Base-by-base conservation (phyloP, 2,113 vertebrate species). In the Arizona elegans region DNA sequence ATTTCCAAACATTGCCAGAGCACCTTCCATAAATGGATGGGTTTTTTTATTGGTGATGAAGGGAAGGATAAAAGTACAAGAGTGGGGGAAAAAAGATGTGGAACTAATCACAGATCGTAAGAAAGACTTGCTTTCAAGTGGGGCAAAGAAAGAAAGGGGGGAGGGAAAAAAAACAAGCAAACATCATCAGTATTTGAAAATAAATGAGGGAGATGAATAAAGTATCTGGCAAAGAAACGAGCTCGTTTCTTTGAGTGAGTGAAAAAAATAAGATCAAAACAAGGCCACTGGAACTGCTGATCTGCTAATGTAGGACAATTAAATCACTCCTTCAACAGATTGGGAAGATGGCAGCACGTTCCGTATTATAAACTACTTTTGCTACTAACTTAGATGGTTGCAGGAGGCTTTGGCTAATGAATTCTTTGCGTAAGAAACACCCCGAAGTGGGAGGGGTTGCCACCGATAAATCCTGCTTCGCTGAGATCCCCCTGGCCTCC, bases 401-500 rank as follows among this genome's bases (percentile, higher is more conserved):
- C 13, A 17, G 65, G n/a, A 75, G 2, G n/a, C 65, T 75, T 75
- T 33, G 29, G 65, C 65, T 75, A 33, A 15, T 75, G n/a, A 33
- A 75, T 75, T 33, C 65, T 33, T 17, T 33, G 29, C 5, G 13
- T 2, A 6, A 17, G 33, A 7, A 75, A 75, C n/a, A 75, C 65
- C n/a, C n/a, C 29, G 1, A 29, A 5, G 29, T 70, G 29, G 65
- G 43, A 5, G 43, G 43, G 43, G 43, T 70, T 70, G 65, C 65
- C 65, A 75, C 26, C 4, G 1, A n/a, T 70, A 70, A 70, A 70
- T 70, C 89, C 93, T 90, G 47, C 89, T 96, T 95, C 94, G 93
- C 95, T 96, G 2, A 19, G 87, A 50, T 13, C 89, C 43, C 87
- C 87, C 56, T 58, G 91, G 92, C 93, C 54, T 93, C 53, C 17